Evolutionary conservation across 2,888 invertebrate genomes (phyloP).

Genomic region (Agrypnus murinus): DNA sequence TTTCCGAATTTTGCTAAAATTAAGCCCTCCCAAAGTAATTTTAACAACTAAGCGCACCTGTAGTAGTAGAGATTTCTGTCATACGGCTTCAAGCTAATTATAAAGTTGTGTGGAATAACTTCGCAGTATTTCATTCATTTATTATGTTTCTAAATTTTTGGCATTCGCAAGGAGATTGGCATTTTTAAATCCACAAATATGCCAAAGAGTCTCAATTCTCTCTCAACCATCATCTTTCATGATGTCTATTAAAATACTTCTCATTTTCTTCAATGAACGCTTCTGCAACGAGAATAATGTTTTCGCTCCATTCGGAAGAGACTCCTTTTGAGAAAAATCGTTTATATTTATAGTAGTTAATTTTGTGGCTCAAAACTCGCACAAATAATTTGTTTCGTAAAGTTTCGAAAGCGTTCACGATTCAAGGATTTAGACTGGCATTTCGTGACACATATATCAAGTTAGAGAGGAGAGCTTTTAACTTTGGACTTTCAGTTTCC

Average conservation of each 20-base stretch:
- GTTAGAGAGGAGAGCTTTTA: conserved; percentile 8
- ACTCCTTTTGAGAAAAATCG: too few species aligned
- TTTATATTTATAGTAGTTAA: conserved; percentile 6
- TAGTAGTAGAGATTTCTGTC: conserved; percentile 20
- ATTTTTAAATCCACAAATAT: conserved; percentile 35
- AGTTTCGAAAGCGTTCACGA: conserved; percentile 24
- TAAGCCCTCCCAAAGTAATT: conserved; percentile 32
- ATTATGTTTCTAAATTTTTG: conserved; percentile 44
- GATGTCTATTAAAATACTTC: too few species aligned
- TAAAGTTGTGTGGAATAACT: conserved; percentile 41
- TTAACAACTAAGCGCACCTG: conserved; percentile 36
- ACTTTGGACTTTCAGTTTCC: conserved; percentile 22
- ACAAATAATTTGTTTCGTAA: conserved; percentile 12
- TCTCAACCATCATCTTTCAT: too few species aligned
- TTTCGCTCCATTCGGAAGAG: too few species aligned
- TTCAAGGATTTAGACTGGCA: conserved; percentile 10
- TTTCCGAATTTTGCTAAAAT: conserved; percentile 2
- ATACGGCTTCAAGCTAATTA: conserved; percentile 38
- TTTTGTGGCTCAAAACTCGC: conserved; percentile 10
- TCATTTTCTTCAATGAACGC: too few species aligned
- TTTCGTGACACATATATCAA: conserved; percentile 28
- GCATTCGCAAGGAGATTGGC: conserved; percentile 37
- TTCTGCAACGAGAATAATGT: background rate
- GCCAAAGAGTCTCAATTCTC: too few species aligned
- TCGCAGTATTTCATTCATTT: conserved; percentile 41